phyloP scores from a whole-genome alignment of 2,888 invertebrate genomes.

The Baccha elongata region DNA sequence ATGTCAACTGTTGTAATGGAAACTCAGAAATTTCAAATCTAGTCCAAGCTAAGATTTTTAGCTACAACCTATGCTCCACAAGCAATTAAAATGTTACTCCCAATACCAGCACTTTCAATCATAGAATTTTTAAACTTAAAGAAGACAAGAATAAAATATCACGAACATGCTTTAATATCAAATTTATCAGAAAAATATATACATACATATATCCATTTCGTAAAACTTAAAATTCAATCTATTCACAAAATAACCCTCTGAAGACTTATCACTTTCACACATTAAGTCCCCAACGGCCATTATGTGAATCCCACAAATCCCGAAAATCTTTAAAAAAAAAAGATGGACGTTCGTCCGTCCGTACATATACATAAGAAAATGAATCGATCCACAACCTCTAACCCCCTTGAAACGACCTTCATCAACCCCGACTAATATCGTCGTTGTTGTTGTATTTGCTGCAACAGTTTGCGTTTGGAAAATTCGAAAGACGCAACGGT shows the following conservation, averaged over 20 bases:
- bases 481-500: conserved; percentile 37
- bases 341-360: not conserved
- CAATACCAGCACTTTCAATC: too few species aligned
- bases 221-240: conserved; percentile 55
- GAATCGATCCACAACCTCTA: conserved; percentile 36
- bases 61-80: too few species aligned
- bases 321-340: not conserved
- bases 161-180: too few species aligned
- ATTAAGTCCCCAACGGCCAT: conserved; percentile 18
- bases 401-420: conserved; percentile 30
- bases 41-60: too few species aligned
- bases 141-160: too few species aligned
- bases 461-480: conserved; percentile 68
- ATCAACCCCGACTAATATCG: conserved; percentile 31
- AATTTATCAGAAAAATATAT: not conserved
- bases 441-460: conserved; percentile 23
- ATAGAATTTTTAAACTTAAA: too few species aligned
- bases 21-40: too few species aligned
- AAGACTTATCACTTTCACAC: conserved; percentile 57
- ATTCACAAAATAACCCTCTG: conserved; percentile 33
- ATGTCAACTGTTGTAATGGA: too few species aligned
- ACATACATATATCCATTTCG: not conserved
- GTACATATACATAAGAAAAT: conserved; percentile 27
- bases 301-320: conserved; percentile 40
- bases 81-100: too few species aligned